These are phyloP conservation scores for Porites rus DNA, from an alignment of 92 coral and sea anemone genomes.

Conservation along the genomic window DNA sequence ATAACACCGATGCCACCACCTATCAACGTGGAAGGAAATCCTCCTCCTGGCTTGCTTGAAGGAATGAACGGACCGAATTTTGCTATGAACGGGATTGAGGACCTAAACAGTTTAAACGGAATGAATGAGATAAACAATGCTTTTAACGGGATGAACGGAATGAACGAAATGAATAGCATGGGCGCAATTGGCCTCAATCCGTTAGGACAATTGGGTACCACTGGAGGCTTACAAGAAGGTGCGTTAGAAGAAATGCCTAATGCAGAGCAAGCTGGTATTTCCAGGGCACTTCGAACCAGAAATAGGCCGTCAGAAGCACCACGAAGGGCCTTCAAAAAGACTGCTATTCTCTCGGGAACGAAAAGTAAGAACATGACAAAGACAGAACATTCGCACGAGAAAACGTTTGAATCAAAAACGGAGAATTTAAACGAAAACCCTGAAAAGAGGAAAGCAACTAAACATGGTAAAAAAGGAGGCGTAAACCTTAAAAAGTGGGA, in stretches of 20 bases:
- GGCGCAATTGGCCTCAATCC: constrained; percentile 37
- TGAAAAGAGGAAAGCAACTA: neutral
- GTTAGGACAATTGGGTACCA: constrained; percentile 24
- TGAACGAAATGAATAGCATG: constrained; percentile 55
- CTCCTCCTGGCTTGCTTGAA: constrained; percentile 84
- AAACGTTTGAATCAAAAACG: neutral
- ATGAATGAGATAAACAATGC: constrained; percentile 58
- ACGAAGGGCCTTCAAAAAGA: constrained; percentile 70
- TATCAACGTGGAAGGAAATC: constrained; percentile 82
- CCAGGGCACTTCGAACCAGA: constrained; percentile 59
- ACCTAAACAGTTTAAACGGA: constrained; percentile 16
- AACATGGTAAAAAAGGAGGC: constrained; percentile 33
- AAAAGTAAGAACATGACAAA: constrained; percentile 25
- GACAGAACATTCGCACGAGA: constrained; percentile 11
- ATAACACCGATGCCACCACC: constrained; percentile 85
- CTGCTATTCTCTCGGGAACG: constrained; percentile 64
- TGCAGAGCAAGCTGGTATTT: constrained; percentile 15
- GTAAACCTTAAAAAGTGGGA: constrained; percentile 53
- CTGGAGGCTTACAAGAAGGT: constrained; percentile 37
- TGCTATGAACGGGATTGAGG: constrained; percentile 62
- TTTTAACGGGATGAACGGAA: constrained; percentile 59
- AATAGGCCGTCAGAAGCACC: constrained; percentile 45
- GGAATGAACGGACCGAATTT: constrained; percentile 56
- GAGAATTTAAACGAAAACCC: neutral
- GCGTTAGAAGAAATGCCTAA: constrained; percentile 6